Percentiles rank a stretch among this genome's conserved stretches.
Conservation (phyloP, 1,140 invertebrate genomes). For the Spodoptera frugiperda region DNA sequence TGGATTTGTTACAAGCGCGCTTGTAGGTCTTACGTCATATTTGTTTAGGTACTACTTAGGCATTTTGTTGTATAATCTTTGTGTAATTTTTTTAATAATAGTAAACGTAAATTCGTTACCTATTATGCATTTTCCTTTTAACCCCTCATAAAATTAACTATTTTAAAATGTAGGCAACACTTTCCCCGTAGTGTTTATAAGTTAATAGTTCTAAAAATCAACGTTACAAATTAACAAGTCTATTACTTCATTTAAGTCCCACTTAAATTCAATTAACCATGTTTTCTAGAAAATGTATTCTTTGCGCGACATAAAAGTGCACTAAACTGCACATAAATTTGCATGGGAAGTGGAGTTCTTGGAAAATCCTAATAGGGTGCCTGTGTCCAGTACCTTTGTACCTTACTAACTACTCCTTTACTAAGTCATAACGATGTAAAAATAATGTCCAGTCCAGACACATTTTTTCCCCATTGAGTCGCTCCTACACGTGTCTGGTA, state of each 20-base stretch:
- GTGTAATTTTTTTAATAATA: no score
- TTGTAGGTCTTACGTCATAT: conserved; percentile 17
- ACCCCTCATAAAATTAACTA: no score
- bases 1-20: conserved; percentile 11
- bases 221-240: not conserved
- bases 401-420: not conserved
- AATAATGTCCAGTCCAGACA: conserved; percentile 25
- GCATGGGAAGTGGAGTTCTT: not conserved
- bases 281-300: conserved; percentile 4
- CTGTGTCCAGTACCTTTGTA: no score
- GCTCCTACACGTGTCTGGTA: conserved; percentile 9
- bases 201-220: no score
- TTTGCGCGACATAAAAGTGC: conserved; percentile 7
- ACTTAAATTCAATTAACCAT: not conserved
- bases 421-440: not conserved
- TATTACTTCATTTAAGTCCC: not conserved
- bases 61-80: no score
- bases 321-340: conserved; percentile 17
- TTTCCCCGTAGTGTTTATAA: not conserved
- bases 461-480: conserved; percentile 7
- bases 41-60: no score
- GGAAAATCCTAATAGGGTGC: conserved; percentile 6
- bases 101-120: no score
- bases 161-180: no score
- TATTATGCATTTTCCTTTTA: no score